These are phyloP conservation scores for Muschampia plurimacula DNA, from an alignment of 2,888 invertebrate genomes.

Conservation along the genomic window DNA sequence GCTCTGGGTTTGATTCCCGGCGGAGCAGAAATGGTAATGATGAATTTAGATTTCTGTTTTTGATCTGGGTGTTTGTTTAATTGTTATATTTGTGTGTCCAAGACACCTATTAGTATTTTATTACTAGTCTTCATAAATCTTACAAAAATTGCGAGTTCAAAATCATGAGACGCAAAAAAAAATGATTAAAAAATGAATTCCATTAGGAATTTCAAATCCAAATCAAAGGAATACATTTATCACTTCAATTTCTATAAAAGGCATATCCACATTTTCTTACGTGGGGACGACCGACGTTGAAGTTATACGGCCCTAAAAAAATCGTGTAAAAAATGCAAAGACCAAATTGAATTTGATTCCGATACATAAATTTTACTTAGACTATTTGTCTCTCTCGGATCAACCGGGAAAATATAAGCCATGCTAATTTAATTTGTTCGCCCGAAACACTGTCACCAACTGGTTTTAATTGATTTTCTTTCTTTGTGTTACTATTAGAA, in stretches of 20 bases:
- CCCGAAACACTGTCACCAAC: constrained; percentile 70
- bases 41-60: too few relatives aligned
- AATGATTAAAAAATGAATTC: background rate
- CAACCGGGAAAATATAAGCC: constrained; percentile 75
- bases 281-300: constrained; percentile 55
- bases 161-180: too few relatives aligned
- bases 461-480: constrained; percentile 71
- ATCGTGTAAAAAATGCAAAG: constrained; percentile 82
- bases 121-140: too few relatives aligned
- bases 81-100: too few relatives aligned
- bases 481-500: constrained; percentile 43
- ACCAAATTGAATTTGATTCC: constrained; percentile 85
- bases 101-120: too few relatives aligned
- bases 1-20: too few relatives aligned
- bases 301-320: constrained; percentile 71
- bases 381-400: constrained; percentile 82
- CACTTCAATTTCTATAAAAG: constrained; percentile 35
- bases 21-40: too few relatives aligned
- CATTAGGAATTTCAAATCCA: constrained; percentile 2
- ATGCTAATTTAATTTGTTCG: constrained; percentile 82
- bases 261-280: constrained; percentile 62
- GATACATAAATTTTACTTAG: constrained; percentile 85
- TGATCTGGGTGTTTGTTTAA: too few relatives aligned
- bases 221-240: background rate
- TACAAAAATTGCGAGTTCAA: too few relatives aligned